These are phyloP conservation scores for Acleris laterana DNA, from an alignment of 2,888 invertebrate species.

Conservation along the genomic window DNA sequence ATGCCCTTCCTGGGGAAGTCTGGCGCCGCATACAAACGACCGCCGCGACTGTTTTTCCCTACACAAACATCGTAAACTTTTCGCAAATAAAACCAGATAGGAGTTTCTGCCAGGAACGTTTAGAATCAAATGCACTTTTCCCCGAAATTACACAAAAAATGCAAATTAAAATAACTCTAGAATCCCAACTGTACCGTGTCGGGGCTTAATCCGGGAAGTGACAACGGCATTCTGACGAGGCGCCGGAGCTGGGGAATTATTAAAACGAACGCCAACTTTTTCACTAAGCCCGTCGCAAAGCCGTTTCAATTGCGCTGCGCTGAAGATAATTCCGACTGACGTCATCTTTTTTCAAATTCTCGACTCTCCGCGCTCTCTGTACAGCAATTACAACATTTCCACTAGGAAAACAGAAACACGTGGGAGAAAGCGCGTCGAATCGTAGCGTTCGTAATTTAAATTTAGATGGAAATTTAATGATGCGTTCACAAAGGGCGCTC, in stretches of 20 bases:
- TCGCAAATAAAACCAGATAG: constrained; percentile 49
- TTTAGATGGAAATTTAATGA: constrained; percentile 85
- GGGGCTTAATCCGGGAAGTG: constrained; percentile 84
- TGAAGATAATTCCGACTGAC: constrained; percentile 84
- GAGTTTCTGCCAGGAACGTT: constrained; percentile 6
- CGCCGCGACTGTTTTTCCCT: constrained; percentile 51
- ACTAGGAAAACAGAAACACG: constrained; percentile 84
- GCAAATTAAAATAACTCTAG: constrained; percentile 83
- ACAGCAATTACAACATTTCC: constrained; percentile 84
- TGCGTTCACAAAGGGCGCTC: constrained; percentile 84
- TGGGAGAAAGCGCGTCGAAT: constrained; percentile 76
- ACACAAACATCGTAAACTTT: constrained; percentile 67
- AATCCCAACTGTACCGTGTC: constrained; percentile 83
- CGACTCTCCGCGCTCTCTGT: constrained; percentile 80
- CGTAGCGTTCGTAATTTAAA: constrained; percentile 82
- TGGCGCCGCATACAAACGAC: constrained; percentile 75
- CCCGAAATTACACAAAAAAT: constrained; percentile 71
- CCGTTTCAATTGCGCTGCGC: constrained; percentile 85
- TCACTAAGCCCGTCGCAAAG: constrained; percentile 84
- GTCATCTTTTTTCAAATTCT: constrained; percentile 84
- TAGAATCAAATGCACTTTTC: constrained; percentile 58
- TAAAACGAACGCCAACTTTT: constrained; percentile 85
- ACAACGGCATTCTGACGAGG: constrained; percentile 85
- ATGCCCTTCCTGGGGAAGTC: constrained; percentile 73
- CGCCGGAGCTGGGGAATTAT: constrained; percentile 84